phyloP scores from a whole-genome alignment of 2,888 invertebrate species.

The Patella ulyssiponensis region DNA sequence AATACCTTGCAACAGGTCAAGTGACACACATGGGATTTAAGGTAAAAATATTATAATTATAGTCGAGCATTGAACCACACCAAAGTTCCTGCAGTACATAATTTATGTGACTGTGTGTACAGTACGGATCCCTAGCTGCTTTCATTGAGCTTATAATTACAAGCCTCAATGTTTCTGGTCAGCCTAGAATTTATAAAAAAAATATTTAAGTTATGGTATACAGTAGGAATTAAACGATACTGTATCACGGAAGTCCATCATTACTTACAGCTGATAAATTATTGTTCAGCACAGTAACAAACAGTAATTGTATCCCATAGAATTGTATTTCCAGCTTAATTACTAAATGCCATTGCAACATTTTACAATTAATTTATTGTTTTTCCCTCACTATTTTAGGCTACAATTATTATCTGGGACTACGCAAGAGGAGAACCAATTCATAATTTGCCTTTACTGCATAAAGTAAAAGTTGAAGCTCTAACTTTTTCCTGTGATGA shows the following conservation, averaged over 20 bases:
- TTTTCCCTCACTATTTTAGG: slow-evolving; percentile 64
- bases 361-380: no score
- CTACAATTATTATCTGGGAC: slow-evolving; percentile 90
- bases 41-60: slow-evolving; percentile 70
- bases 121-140: not conserved
- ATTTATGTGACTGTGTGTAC: not conserved
- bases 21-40: slow-evolving; percentile 92
- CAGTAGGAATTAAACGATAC: no score
- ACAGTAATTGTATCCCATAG: no score
- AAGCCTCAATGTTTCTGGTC: no score
- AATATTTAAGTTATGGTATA: no score
- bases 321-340: no score
- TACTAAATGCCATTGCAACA: no score
- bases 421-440: slow-evolving; percentile 79
- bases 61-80: not conserved
- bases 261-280: no score
- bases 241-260: no score
- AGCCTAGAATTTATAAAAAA: no score
- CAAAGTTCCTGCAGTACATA: not conserved
- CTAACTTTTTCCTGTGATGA: slow-evolving; percentile 87
- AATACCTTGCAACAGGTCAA: slow-evolving; percentile 90
- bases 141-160: no score
- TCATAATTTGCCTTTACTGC: slow-evolving; percentile 82
- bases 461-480: slow-evolving; percentile 90
- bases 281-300: no score